These are phyloP conservation scores for Ophion ventricosus DNA, from an alignment of 2,888 invertebrate genomes.

Conservation along the genomic window DNA sequence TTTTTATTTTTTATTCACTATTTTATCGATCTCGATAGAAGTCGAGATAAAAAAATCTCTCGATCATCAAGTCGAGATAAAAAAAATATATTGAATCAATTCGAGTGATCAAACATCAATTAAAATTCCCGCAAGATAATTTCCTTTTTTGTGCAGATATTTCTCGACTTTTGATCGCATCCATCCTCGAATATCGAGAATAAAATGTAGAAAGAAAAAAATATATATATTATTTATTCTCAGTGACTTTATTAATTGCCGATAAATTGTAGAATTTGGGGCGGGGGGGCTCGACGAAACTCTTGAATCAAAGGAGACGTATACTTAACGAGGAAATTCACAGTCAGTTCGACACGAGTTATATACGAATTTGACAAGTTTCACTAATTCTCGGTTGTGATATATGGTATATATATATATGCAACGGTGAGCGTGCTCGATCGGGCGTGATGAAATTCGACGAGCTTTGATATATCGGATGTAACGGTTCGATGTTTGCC, in stretches of 20 bases:
- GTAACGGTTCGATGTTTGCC: slow-evolving; percentile 27
- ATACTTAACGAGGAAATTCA: background rate
- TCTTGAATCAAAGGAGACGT: background rate
- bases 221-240: background rate
- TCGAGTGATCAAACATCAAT: too few species aligned
- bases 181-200: background rate
- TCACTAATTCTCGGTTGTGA: background rate
- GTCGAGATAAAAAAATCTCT: too few species aligned
- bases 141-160: background rate
- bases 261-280: background rate
- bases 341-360: background rate
- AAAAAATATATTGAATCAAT: too few species aligned
- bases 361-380: background rate
- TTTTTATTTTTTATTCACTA: background rate
- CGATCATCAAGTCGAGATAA: too few species aligned
- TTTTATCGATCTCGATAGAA: too few species aligned
- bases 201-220: background rate
- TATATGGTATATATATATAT: too few species aligned
- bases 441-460: slow-evolving; percentile 7
- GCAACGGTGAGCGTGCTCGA: background rate
- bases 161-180: background rate
- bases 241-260: background rate
- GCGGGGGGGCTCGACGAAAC: too few species aligned
- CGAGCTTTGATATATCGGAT: background rate
- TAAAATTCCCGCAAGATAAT: too few species aligned